Evolutionary conservation across 2,797 vertebrate species (phyloP), one percentile per base, ranked within the genome.

Genomic region (Oreonectes daqikongensis): DNA sequence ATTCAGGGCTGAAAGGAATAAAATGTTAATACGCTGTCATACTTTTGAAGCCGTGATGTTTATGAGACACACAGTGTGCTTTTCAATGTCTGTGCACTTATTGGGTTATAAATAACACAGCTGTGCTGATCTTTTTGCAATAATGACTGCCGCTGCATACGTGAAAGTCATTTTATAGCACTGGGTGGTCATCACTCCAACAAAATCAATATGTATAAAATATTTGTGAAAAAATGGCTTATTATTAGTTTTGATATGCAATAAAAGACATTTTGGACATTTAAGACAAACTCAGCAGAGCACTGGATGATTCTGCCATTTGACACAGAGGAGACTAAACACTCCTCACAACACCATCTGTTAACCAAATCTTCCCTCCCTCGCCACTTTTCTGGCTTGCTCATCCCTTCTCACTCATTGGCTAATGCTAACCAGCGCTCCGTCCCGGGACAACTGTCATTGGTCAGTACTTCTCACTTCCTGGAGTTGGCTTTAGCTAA

Each of bases 301-400:
- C 38, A 35, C 50, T 69, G 64, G 30, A n/a, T 63, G 52, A 42
- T 57, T 76, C 46, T 72, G 26, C 53, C 48, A 60, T 72, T 32
- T 22, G 11, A 75, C 20, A 66, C 42, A 68, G 17, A 52, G 55
- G 26, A n/a, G 14, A 46, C 32, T 30, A 35, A 78, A 69, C 28
- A 40, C 30, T 50, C 55, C 71, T 75, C 61, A 78, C 66, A 55
- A 48, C 64, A 48, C 82, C 82, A 83, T 81, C 82, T 83, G 82
- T 71, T 55, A 28, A 65, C 15, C 32, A 50, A 75, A 78, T 75
- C 55, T 40, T 26, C 50, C 50, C 32, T 75, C 57, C 52, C 63
- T 30, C 17, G 2, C 60, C 48, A 32, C 22, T 40, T 32, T 57
- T 73, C 53, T 72, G 53, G 24, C 67, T 72, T 69, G 66, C 38